Percentiles rank a stretch among this genome's conserved stretches.
Evolutionary conservation across 2,888 invertebrate species (phyloP).

Genomic region (Tiphia femorata): DNA sequence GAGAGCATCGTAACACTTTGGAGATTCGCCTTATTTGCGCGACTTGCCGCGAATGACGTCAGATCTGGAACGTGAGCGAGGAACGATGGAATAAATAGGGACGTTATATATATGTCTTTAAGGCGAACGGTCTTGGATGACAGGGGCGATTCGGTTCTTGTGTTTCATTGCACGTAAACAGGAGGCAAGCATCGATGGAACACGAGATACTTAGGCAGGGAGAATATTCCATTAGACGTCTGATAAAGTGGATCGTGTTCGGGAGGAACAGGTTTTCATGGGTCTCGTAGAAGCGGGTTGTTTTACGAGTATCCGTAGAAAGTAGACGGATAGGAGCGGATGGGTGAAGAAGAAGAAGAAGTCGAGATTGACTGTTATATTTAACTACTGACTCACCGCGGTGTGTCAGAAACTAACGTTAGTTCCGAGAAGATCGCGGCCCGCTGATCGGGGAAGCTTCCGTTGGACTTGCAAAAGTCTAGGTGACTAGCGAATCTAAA

Average conservation of each 20-base stretch:
- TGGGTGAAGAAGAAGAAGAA: slow-evolving; percentile 12
- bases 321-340: slow-evolving; percentile 3
- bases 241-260: neutral
- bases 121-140: too few relatives aligned
- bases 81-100: too few relatives aligned
- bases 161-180: too few relatives aligned
- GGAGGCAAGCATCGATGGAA: too few relatives aligned
- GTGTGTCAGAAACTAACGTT: slow-evolving; percentile 13
- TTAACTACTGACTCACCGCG: slow-evolving; percentile 50
- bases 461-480: too few relatives aligned
- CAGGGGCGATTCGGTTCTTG: too few relatives aligned
- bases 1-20: too few relatives aligned
- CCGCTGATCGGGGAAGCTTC: too few relatives aligned
- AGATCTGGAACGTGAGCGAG: too few relatives aligned
- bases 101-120: too few relatives aligned
- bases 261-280: slow-evolving; percentile 17
- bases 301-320: slow-evolving; percentile 18
- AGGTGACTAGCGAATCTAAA: too few relatives aligned
- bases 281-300: slow-evolving; percentile 3
- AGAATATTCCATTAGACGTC: slow-evolving; percentile 1
- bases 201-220: too few relatives aligned
- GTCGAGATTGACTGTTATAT: slow-evolving; percentile 49
- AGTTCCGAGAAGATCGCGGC: slow-evolving; percentile 20
- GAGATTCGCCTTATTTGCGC: neutral
- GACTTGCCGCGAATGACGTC: neutral